Conservation (phyloP, 2,797 vertebrate species). For the Petrocephalus schoutedeni region DNA sequence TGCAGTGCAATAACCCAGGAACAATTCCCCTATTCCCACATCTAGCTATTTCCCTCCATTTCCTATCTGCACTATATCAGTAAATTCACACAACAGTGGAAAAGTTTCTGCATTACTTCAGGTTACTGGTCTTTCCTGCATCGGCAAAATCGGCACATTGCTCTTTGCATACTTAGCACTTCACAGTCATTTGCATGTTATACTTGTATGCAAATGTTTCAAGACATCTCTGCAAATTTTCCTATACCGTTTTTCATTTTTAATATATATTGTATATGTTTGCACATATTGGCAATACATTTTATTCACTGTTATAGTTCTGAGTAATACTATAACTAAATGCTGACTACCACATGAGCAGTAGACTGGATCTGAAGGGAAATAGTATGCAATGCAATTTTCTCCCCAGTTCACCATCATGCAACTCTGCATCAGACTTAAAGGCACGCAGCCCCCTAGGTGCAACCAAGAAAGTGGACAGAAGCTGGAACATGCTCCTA, state of each 20-base stretch:
- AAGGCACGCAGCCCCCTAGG: neutral
- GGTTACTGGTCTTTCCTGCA: neutral
- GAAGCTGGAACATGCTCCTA: neutral
- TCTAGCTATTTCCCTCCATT: neutral
- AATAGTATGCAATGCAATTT: neutral
- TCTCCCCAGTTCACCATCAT: neutral
- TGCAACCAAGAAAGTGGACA: neutral
- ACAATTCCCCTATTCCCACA: neutral
- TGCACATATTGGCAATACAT: neutral
- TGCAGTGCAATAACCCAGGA: neutral
- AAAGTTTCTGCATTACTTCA: neutral
- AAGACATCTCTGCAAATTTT: neutral
- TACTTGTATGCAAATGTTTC: neutral
- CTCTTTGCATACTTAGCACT: neutral
- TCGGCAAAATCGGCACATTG: neutral
- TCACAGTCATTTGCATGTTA: neutral
- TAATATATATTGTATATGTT: neutral
- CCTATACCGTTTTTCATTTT: neutral
- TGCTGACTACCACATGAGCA: neutral
- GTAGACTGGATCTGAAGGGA: neutral
- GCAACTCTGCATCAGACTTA: neutral
- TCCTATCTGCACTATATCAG: neutral
- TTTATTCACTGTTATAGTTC: neutral
- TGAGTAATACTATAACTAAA: neutral
- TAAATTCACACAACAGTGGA: neutral